These are phyloP conservation scores for Lampropteryx suffumata DNA, from an alignment of 2,888 invertebrate genomes.

Conservation along the genomic window DNA sequence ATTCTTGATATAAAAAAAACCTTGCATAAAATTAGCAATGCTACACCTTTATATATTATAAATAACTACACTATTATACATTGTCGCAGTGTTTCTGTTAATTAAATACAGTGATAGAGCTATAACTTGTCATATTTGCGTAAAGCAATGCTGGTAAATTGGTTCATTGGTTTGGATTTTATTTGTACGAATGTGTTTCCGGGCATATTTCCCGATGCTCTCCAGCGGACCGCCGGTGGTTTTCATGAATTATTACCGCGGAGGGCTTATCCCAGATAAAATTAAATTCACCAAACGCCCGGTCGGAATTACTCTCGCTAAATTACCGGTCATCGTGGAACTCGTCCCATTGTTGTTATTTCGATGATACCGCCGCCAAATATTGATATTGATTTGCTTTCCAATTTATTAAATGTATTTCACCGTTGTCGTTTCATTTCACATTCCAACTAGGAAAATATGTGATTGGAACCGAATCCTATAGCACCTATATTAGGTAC, in stretches of 20 bases:
- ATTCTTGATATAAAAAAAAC: no score
- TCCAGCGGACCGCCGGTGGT: constrained; percentile 39
- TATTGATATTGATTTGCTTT: constrained; percentile 59
- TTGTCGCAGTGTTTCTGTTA: neutral
- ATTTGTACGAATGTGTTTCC: constrained; percentile 21
- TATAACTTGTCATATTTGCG: constrained; percentile 14
- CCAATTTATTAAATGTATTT: constrained; percentile 33
- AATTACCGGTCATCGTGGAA: constrained; percentile 68
- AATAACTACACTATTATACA: neutral
- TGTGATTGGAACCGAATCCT: neutral
- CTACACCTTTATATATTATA: neutral
- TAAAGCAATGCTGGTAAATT: constrained; percentile 16
- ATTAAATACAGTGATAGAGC: neutral
- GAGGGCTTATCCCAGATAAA: constrained; percentile 62
- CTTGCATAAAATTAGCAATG: constrained; percentile 4
- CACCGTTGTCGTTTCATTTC: constrained; percentile 31
- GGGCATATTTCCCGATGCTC: constrained; percentile 25
- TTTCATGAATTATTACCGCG: constrained; percentile 62
- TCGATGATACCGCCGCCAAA: constrained; percentile 55
- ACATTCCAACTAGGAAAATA: constrained; percentile 29
- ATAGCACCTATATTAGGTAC: neutral
- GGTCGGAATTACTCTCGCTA: constrained; percentile 61
- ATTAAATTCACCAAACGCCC: constrained; percentile 65
- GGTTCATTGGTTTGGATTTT: constrained; percentile 22
- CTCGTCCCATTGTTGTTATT: constrained; percentile 51